Percentiles rank a stretch among this genome's conserved stretches.
Evolutionary conservation across 2,888 invertebrate species (phyloP).

Genomic region (Pyrrhia umbra): DNA sequence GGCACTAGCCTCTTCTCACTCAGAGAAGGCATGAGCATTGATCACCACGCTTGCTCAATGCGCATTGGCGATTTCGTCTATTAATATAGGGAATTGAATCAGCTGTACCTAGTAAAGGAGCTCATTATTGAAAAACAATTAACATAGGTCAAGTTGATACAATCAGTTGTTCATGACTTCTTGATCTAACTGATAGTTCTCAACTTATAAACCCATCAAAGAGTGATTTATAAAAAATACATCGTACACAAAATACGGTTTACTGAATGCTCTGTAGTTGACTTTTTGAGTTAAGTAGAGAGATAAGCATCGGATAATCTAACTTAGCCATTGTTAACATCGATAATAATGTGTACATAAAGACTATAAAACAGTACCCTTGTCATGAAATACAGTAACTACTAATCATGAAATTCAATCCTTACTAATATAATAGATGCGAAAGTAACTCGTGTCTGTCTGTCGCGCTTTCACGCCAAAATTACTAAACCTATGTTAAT

Average conservation of each 20-base stretch:
- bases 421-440: too few species aligned
- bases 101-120: too few species aligned
- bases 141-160: background rate
- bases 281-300: background rate
- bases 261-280: background rate
- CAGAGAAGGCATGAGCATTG: too few species aligned
- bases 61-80: too few species aligned
- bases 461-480: too few species aligned
- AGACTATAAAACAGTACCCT: background rate
- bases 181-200: slow-evolving; percentile 3
- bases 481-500: too few species aligned
- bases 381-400: too few species aligned
- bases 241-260: background rate
- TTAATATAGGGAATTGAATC: too few species aligned
- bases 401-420: background rate
- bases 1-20: too few species aligned
- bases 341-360: background rate
- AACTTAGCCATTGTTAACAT: slow-evolving; percentile 3
- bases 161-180: background rate
- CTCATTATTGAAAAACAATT: too few species aligned
- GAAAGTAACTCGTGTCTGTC: too few species aligned
- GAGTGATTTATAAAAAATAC: slow-evolving; percentile 14
- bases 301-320: slow-evolving; percentile 21
- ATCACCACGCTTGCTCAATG: too few species aligned
- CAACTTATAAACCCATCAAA: slow-evolving; percentile 22